Percentiles rank a stretch among this genome's conserved stretches.
Evolutionary conservation across 2,113 vertebrate genomes (phyloP).

Genomic region (Otolemur garnettii): DNA sequence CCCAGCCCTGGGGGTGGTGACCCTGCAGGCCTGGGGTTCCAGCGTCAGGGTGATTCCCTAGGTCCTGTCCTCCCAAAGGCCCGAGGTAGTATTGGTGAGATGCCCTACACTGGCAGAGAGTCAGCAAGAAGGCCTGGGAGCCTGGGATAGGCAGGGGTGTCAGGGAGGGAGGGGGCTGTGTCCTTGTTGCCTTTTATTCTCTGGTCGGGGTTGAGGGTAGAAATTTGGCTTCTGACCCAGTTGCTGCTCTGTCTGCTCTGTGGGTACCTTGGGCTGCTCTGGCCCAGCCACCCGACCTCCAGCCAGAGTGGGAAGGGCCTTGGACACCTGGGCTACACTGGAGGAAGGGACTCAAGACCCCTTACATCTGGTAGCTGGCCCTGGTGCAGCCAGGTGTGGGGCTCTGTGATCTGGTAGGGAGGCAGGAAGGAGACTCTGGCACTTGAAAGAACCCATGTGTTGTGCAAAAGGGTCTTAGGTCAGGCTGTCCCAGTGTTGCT

Average conservation of each 20-base stretch:
- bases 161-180: too few species aligned
- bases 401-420: neutral
- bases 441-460: neutral
- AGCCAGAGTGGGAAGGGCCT: neutral
- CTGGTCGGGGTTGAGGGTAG: neutral
- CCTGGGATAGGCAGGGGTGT: rapidly evolving
- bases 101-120: neutral
- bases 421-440: neutral
- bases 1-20: neutral
- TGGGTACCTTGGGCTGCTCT: neutral
- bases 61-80: neutral
- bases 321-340: neutral
- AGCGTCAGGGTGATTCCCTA: too few species aligned
- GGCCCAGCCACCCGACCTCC: neutral
- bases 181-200: neutral
- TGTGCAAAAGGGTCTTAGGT: neutral
- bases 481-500: neutral
- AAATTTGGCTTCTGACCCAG: too few species aligned
- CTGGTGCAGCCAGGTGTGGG: too few species aligned
- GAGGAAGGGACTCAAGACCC: neutral
- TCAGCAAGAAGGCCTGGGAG: neutral
- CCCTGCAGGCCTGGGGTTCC: neutral
- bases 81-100: neutral
- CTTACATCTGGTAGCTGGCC: neutral
- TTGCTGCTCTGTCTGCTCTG: neutral